Evolutionary conservation across 2,888 invertebrate species (phyloP), one percentile per base, ranked within the genome.

Genomic region (Euplagia quadripunctaria): DNA sequence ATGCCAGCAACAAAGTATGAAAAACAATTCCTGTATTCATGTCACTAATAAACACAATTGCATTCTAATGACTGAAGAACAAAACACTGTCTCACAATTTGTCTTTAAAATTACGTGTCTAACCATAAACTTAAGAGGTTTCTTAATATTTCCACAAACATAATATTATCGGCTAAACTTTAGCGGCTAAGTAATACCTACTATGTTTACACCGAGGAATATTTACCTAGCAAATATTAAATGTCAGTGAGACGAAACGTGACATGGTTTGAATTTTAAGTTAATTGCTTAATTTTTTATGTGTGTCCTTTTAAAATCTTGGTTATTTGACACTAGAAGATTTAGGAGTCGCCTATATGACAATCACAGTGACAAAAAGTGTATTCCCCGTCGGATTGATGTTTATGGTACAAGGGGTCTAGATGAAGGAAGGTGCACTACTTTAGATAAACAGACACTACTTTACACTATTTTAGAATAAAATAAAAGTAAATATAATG

Each of bases 161-260:
- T 61, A 31, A 69, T 64, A n/a, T 52, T 64, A 52, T 52, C 52
- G 4, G 0, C 64, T 17, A 52, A 52, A 64, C 5, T 1, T 61
- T 61, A 31, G 31, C 14, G 31, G 20, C 58, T 46, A 8, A 46
- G 43, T 46, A 61, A 61, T 12, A 31, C 49, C 46, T 11, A 4
- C 41, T 41, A 55, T 46, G 41, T 31, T 12, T 9, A 43, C 16
- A 63, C 17, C 17, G 64, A 64, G 43, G 17, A 43, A 66, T 73
- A 68, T 74, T 74, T 71, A 31, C 31, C 46, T 16, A 42, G 64
- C 46, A 72, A 71, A 76, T 73, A 64, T 72, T 72, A 76, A 67
- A 80, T 69, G 71, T 73, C 61, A 61, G 14, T 61, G 61, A 61
- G 61, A 31, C 31, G 43, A 64, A 3, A 64, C 43, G 43, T 64